Conservation (phyloP, 2,797 vertebrate species). For the Gila robusta region DNA sequence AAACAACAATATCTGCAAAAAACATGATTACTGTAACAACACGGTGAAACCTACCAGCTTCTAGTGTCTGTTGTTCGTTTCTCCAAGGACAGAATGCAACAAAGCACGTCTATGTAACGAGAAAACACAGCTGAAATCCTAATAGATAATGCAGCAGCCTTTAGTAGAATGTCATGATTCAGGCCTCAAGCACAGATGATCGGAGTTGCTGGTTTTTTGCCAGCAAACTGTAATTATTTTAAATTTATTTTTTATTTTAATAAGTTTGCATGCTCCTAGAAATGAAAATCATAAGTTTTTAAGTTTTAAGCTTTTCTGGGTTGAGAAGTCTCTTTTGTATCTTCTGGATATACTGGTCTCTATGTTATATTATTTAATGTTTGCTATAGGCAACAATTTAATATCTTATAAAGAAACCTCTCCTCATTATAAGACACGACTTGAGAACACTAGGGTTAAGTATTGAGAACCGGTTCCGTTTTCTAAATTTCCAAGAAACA, state of each 20-base stretch:
- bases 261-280: not conserved
- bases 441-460: not conserved
- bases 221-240: not conserved
- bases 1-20: constrained; percentile 52
- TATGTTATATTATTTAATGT: not conserved
- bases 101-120: not conserved
- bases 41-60: constrained; percentile 21
- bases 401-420: not conserved
- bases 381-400: not conserved
- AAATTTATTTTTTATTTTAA: not conserved
- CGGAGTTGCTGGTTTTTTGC: not conserved
- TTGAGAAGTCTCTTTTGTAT: not conserved
- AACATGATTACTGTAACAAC: constrained; percentile 53
- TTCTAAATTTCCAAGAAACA: no score
- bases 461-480: no score
- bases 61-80: constrained; percentile 18
- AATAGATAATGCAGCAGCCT: constrained; percentile 25
- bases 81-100: constrained; percentile 35
- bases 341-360: not conserved
- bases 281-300: not conserved
- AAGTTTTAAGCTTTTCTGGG: not conserved
- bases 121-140: not conserved
- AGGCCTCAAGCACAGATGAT: not conserved
- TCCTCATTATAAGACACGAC: not conserved
- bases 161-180: constrained; percentile 11